Evolutionary conservation across 2,888 invertebrate genomes (phyloP).

Genomic region (Cremastinae sp.): DNA sequence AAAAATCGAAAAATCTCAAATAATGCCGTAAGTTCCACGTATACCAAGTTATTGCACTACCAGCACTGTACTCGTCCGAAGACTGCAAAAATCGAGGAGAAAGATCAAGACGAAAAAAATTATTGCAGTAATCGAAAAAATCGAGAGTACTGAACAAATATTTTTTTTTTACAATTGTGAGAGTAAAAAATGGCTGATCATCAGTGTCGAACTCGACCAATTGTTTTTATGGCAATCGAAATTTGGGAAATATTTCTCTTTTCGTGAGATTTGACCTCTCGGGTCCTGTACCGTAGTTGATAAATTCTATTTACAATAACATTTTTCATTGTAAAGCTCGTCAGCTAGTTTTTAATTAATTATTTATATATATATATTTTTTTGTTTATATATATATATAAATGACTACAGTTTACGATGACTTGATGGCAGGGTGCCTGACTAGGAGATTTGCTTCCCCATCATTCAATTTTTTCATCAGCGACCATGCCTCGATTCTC

Average conservation of each 20-base stretch:
- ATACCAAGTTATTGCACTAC: slow-evolving; percentile 70
- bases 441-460: slow-evolving; percentile 88
- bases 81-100: slow-evolving; percentile 15
- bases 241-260: slow-evolving; percentile 3
- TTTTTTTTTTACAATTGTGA: background rate
- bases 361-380: slow-evolving; percentile 22
- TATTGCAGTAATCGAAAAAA: no score
- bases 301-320: slow-evolving; percentile 54
- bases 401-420: slow-evolving; percentile 75
- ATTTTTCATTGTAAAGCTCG: slow-evolving; percentile 54
- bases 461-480: slow-evolving; percentile 93
- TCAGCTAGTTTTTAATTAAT: slow-evolving; percentile 28
- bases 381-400: slow-evolving; percentile 41
- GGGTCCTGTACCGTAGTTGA: slow-evolving; percentile 21
- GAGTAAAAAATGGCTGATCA: slow-evolving; percentile 3
- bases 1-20: background rate
- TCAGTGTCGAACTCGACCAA: slow-evolving; percentile 11
- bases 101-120: background rate
- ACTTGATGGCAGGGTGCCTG: slow-evolving; percentile 80
- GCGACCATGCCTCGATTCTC: slow-evolving; percentile 96
- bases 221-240: slow-evolving; percentile 30
- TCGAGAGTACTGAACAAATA: background rate
- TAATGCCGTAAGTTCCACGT: slow-evolving; percentile 27
- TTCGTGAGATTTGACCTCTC: slow-evolving; percentile 7
- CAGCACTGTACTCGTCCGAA: slow-evolving; percentile 65